These are phyloP conservation scores for Spisula subtruncata DNA, from an alignment of 2,888 invertebrate genomes.

Conservation along the genomic window DNA sequence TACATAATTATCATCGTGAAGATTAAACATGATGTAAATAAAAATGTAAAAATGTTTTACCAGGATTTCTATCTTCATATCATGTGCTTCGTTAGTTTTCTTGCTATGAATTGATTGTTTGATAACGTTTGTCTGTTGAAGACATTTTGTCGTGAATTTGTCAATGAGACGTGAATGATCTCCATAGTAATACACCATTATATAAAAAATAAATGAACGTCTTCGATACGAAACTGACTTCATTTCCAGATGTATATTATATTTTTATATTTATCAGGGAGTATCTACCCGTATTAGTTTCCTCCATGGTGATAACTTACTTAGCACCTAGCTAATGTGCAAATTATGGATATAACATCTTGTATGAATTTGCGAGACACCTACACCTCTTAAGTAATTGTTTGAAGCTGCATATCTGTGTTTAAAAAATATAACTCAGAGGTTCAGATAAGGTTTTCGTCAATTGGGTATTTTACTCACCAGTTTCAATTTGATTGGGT, in stretches of 20 bases:
- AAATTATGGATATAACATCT: too few species aligned
- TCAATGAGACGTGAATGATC: background rate
- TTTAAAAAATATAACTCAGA: too few species aligned
- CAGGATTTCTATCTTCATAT: background rate
- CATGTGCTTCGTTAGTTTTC: background rate
- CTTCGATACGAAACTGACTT: background rate
- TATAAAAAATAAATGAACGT: background rate
- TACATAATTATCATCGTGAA: background rate
- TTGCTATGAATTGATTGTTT: constrained; percentile 24
- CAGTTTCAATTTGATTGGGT: too few species aligned
- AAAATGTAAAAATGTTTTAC: background rate
- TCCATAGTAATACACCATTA: background rate
- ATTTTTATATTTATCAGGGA: background rate
- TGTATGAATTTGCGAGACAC: too few species aligned
- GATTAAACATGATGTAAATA: constrained; percentile 11
- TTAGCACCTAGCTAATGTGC: too few species aligned
- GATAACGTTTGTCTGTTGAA: constrained; percentile 2
- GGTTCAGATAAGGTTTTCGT: too few species aligned
- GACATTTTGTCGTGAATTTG: background rate
- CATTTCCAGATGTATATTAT: constrained; percentile 6
- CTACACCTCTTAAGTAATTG: too few species aligned
- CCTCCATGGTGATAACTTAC: too few species aligned
- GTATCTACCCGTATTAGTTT: background rate
- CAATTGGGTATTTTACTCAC: too few species aligned
- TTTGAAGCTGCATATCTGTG: too few species aligned